Base-by-base conservation (phyloP, 2,888 invertebrate species). In the Frankliniella fusca region DNA sequence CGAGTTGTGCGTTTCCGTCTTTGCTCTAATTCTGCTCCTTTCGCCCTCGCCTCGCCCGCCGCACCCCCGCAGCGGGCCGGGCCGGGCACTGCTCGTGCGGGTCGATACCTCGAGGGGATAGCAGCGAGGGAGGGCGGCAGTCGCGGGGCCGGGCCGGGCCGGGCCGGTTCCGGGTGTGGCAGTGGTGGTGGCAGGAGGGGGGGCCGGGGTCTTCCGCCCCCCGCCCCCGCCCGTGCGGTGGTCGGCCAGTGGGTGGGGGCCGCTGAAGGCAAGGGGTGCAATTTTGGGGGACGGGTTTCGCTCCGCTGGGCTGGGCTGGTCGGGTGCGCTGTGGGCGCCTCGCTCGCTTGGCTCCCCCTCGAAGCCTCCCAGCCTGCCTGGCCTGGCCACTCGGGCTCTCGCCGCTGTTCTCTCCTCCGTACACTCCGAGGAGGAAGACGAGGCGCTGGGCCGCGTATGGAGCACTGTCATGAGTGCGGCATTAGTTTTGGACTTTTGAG, bases 71-170 rank as follows among this genome's bases (percentile, higher is more conserved):
- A 65, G 81, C 80, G 83, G 81, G 84, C 83, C 38, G 38, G 38
- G 38, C 38, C 2, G 38, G 38, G 38, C 38, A 5, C 38, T 38
- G 81, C 82, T 83, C 84, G 84, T 84, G 83, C 84, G 84, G 84
- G 85, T 85, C 84, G 84, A 83, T 83, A 84, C 83, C 84, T 84
- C 85, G 84, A 84, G 85, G 85, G 86, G 85, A 85, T n/a, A n/a
- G n/a, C n/a, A n/a, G 85, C 86, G 38, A 38, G 86, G 86, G 86
- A 54, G 54, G 54, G 70, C n/a, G 70, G 70, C 23, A 23, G 70
- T n/a, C 23, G 70, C n/a, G 23, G 70, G 23, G 70, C n/a, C 9
- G 70, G 23, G 70, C n/a, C 9, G 70, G 23, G 70, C 70, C 11
- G 23, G 70, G 70, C 23, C 23, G 23, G 70, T 70, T 70, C 70